Evolutionary conservation across 2,888 invertebrate genomes (phyloP), one percentile per base, ranked within the genome.

Genomic region (Lissonota sp.): DNA sequence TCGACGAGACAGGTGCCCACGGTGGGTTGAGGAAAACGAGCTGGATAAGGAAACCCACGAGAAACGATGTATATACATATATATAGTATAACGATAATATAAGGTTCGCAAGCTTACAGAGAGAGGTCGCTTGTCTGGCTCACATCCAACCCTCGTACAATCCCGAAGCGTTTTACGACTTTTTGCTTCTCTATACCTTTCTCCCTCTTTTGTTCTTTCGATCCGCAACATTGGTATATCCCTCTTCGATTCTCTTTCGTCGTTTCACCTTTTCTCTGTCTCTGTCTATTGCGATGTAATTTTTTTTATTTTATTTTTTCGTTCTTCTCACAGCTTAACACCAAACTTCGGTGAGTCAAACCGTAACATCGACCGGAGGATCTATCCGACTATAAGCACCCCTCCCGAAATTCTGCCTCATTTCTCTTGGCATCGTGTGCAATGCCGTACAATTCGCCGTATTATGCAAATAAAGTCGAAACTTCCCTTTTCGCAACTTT

Each of bases 131-230:
- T 53, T 67, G 69, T 71, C 81, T 82, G 81, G 81, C 81, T 82
- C 66, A 42, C 74, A 72, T 82, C 81, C 81, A 82, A 78, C 74
- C 74, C 69, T 55, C 75, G 69, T 74, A 78, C 81, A 78, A 71
- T 74, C 78, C 71, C 53, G 71, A 79, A 79, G 74, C 78, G 74
- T 82, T 78, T 78, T 79, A 78, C 64, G 66, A 79, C 78, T 82
- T 81, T 75, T 80, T 77, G 53, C 40, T 49, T 77, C 64, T 73
- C 44, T 63, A n/a, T n/a, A 57, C 51, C 37, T 49, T 42, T 49
- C 51, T 72, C 12, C 58, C 72, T 62, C 58, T 53, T 51, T 55
- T 37, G 60, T 6, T 40, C 57, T 51, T 55, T 55, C 57, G 26
- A 26, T 26, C 26, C 26, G 26, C 26, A 26, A 26, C 26, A 26